Base-by-base conservation (phyloP, 2,888 invertebrate genomes). In the Thera britannica region DNA sequence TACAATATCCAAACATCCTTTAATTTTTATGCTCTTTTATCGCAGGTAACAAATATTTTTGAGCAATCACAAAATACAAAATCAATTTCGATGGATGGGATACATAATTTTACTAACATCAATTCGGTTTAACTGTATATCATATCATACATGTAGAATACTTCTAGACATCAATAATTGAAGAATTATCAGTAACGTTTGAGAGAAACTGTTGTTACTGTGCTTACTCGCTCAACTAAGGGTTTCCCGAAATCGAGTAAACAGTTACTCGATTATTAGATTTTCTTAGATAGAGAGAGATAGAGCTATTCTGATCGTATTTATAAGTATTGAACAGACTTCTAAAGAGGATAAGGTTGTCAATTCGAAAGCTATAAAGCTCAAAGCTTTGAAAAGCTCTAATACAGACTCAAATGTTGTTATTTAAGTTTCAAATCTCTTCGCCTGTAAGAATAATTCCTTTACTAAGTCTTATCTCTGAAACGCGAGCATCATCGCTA, bases 1-100 rank as follows among this genome's bases (percentile, higher is more conserved):
- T 88, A 87, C 86, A 83, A 83, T 81, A 72, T 86, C 85, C 84
- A 85, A 84, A 87, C 83, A 83, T 81, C 77, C 78, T 82, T 83
- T 79, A 82, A 80, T 79, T 75, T 71, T 77, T 67, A 83, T 83
- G 84, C 81, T 85, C 84, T 83, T 76, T 76, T 77, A 77, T 75
- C 79, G 80, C 85, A 85, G 89, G 86, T 89, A 90, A 89, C 87
- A 80, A 78, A 81, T 81, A 82, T 77, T 77, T 81, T 91, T 91
- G 91, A 90, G 91, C 90, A 90, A 90, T 83, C 78, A 77, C 77
- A 82, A 79, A 79, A 79, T 68, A 62, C 76, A 66, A 58, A 71
- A 74, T 57, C 62, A 72, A 74, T 74, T 73, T 75, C 71, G 72
- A 67, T 72, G 74, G 68, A 70, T 73, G 69, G 71, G 68, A 66